Percentiles rank a stretch among this genome's conserved stretches.
These are phyloP conservation scores for Elysia crispata DNA, from an alignment of 2,888 invertebrate genomes.

Conservation along the genomic window DNA sequence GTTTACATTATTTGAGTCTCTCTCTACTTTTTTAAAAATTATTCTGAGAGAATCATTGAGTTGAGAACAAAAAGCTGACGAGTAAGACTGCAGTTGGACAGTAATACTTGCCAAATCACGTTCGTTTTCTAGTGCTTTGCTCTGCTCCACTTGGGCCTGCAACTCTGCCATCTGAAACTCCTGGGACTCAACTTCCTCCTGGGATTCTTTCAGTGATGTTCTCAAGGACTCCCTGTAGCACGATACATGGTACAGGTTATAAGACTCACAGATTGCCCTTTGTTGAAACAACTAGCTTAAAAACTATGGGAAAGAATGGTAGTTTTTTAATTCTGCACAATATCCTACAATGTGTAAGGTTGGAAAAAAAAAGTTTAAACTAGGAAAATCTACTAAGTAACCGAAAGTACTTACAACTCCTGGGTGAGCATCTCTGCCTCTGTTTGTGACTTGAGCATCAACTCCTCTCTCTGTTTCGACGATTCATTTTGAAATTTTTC, in stretches of 20 bases:
- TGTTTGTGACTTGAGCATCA: slow-evolving; percentile 62
- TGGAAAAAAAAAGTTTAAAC: too few relatives aligned
- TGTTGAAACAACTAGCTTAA: too few relatives aligned
- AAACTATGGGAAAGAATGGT: not conserved
- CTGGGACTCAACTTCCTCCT: slow-evolving; percentile 52
- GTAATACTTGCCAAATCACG: slow-evolving; percentile 51
- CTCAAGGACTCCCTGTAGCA: slow-evolving; percentile 60
- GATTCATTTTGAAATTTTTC: slow-evolving; percentile 60
- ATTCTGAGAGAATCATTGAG: too few relatives aligned
- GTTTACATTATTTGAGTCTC: too few relatives aligned
- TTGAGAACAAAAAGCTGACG: too few relatives aligned
- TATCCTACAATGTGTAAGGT: too few relatives aligned
- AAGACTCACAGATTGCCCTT: too few relatives aligned
- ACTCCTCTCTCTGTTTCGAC: slow-evolving; percentile 56
- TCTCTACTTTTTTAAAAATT: too few relatives aligned
- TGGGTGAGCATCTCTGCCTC: slow-evolving; percentile 58
- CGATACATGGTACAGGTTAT: not conserved
- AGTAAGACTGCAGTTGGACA: too few relatives aligned
- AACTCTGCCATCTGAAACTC: slow-evolving; percentile 61
- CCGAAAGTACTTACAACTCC: slow-evolving; percentile 61
- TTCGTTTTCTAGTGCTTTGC: slow-evolving; percentile 54
- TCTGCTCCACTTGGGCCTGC: slow-evolving; percentile 59
- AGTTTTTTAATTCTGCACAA: too few relatives aligned
- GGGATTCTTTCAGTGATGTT: slow-evolving; percentile 55
- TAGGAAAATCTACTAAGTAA: too few relatives aligned